These are phyloP conservation scores for Scortum barcoo DNA, from an alignment of 2,113 vertebrate species.

Conservation along the genomic window DNA sequence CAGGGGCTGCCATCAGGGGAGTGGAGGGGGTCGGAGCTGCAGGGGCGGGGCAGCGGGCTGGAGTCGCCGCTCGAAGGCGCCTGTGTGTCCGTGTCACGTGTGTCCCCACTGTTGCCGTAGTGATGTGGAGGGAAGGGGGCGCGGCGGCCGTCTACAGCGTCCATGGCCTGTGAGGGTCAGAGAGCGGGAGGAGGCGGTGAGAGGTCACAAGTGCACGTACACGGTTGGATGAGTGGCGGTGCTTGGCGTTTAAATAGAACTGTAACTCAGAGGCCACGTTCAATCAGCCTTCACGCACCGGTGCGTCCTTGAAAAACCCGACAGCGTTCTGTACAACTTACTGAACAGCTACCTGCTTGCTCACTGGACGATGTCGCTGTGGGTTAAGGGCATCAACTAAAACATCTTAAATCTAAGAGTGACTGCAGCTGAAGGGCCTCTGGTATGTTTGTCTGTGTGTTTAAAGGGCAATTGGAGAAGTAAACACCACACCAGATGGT, in stretches of 20 bases:
- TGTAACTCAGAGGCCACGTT: conserved; percentile 10
- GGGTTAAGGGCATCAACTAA: conserved; percentile 5
- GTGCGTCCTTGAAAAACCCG: background rate
- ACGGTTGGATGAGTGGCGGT: background rate
- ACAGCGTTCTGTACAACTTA: background rate
- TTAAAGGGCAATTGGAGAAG: conserved; percentile 50
- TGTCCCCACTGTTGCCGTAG: conserved; percentile 85
- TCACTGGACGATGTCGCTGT: background rate
- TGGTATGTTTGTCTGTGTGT: conserved; percentile 35
- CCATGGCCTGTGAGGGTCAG: conserved; percentile 86
- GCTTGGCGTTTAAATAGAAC: background rate
- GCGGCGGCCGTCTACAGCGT: conserved; percentile 91
- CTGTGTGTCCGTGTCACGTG: conserved; percentile 93
- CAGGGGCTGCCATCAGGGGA: conserved; percentile 93
- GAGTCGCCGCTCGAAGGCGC: conserved; percentile 91
- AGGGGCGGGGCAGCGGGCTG: conserved; percentile 91
- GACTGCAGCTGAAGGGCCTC: conserved; percentile 14
- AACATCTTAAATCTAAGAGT: conserved; percentile 9
- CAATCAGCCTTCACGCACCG: background rate
- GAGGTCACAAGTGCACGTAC: background rate
- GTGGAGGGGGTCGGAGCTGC: conserved; percentile 88
- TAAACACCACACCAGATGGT: conserved; percentile 52
- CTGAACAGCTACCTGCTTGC: conserved; percentile 1
- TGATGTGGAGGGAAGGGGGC: conserved; percentile 91
- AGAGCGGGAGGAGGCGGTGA: conserved; percentile 27